These are phyloP conservation scores for Microctenopoma steveboyesi DNA, from an alignment of 2,797 vertebrate species.

Conservation along the genomic window DNA sequence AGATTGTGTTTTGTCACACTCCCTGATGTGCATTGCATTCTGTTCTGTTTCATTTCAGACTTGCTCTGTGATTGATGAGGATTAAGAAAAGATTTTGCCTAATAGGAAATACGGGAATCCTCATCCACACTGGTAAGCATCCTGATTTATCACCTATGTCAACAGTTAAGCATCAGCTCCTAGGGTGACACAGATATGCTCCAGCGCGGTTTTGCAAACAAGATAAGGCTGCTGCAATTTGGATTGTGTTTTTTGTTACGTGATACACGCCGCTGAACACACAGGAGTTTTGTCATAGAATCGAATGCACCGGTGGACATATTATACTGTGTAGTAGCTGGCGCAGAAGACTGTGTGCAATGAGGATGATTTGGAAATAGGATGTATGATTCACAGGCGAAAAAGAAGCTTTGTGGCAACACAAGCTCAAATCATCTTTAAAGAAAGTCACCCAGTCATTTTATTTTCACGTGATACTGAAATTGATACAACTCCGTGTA, in stretches of 20 bases:
- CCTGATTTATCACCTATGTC: slow-evolving; percentile 69
- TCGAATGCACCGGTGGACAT: slow-evolving; percentile 28
- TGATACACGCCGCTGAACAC: slow-evolving; percentile 22
- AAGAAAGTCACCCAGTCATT: neutral
- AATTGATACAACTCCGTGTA: slow-evolving; percentile 22
- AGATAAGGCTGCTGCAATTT: slow-evolving; percentile 40
- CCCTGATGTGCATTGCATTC: slow-evolving; percentile 67
- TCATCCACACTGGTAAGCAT: slow-evolving; percentile 81
- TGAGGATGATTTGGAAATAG: slow-evolving; percentile 11
- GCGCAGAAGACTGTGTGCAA: slow-evolving; percentile 7
- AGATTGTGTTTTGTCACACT: slow-evolving; percentile 67
- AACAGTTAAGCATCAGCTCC: slow-evolving; percentile 33
- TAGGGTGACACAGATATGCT: slow-evolving; percentile 9
- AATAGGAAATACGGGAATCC: slow-evolving; percentile 76
- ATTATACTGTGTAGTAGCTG: slow-evolving; percentile 5
- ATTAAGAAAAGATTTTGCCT: slow-evolving; percentile 77
- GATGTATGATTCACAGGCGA: neutral
- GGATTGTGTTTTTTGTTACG: slow-evolving; percentile 22
- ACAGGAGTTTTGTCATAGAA: slow-evolving; percentile 28
- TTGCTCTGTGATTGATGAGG: slow-evolving; percentile 83
- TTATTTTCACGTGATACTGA: slow-evolving; percentile 24
- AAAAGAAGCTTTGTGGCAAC: slow-evolving; percentile 5
- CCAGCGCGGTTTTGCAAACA: slow-evolving; percentile 22
- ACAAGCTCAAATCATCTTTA: slow-evolving; percentile 38
- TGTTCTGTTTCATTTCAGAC: slow-evolving; percentile 76